Evolutionary conservation across 2,888 invertebrate genomes (phyloP).

Genomic region (Brachyptera risi): DNA sequence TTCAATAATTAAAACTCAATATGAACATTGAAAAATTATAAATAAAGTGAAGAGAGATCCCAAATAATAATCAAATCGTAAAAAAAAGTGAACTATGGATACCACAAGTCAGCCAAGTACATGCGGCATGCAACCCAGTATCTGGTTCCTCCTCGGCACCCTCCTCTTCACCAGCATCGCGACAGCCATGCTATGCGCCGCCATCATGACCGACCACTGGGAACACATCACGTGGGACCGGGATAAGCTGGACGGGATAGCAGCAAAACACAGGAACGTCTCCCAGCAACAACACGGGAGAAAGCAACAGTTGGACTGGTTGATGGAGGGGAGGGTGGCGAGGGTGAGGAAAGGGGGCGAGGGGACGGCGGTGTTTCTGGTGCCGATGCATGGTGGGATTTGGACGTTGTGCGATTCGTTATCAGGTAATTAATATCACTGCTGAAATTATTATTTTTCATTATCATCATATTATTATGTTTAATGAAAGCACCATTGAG

Average conservation of each 20-base stretch:
- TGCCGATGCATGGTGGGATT: conserved; percentile 86
- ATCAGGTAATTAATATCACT: conserved; percentile 71
- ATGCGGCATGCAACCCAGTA: conserved; percentile 61
- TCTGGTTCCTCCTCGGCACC: conserved; percentile 61
- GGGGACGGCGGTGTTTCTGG: conserved; percentile 55
- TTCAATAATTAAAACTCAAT: too few relatives aligned
- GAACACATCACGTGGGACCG: conserved; percentile 81
- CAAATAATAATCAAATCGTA: too few relatives aligned
- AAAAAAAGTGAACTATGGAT: conserved; percentile 3
- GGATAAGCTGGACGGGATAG: conserved; percentile 53
- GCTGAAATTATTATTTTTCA: too few relatives aligned
- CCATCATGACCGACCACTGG: conserved; percentile 90
- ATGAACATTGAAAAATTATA: too few relatives aligned
- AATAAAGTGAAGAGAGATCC: too few relatives aligned
- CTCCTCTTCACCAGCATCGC: conserved; percentile 68
- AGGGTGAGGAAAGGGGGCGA: conserved; percentile 46
- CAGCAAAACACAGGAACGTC: conserved; percentile 36
- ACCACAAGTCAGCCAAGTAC: conserved; percentile 2
- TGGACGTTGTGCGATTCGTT: conserved; percentile 84
- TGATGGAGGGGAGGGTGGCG: conserved; percentile 71
- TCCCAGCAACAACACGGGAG: not conserved
- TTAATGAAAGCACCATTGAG: too few relatives aligned
- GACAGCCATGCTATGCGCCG: conserved; percentile 75
- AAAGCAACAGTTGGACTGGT: conserved; percentile 53
- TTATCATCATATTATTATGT: too few relatives aligned